Evolutionary conservation across 92 coral and sea anemone species (phyloP).

Genomic region (Palythoa caribaeorum): DNA sequence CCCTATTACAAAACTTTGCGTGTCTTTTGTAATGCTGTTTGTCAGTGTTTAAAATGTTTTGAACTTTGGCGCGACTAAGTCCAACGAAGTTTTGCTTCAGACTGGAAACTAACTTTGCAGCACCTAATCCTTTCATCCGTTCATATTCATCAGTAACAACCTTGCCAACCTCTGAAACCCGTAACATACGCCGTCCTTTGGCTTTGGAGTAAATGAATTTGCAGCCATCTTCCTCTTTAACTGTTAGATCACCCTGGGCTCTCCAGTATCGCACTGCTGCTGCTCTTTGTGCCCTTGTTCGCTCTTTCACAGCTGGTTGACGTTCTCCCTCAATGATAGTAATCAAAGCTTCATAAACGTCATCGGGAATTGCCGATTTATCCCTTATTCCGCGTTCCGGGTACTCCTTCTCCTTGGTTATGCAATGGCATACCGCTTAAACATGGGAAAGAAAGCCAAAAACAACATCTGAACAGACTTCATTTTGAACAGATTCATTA

Average conservation of each 20-base stretch:
- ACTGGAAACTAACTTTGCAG: neutral
- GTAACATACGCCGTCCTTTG: neutral
- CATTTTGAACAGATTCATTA: too few relatives aligned
- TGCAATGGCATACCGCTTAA: too few relatives aligned
- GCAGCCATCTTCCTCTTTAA: slow-evolving; percentile 39
- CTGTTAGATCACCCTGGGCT: neutral
- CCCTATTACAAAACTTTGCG: slow-evolving; percentile 32
- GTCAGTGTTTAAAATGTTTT: slow-evolving; percentile 15
- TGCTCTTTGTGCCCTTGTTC: neutral
- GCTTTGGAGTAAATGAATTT: slow-evolving; percentile 41
- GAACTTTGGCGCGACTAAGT: neutral
- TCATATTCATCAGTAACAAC: neutral
- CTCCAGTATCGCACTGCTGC: slow-evolving; percentile 8
- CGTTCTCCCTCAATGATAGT: neutral
- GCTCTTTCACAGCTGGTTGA: too few relatives aligned
- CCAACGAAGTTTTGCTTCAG: slow-evolving; percentile 14
- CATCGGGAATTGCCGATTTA: too few relatives aligned
- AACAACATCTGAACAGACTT: too few relatives aligned
- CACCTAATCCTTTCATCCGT: slow-evolving; percentile 39
- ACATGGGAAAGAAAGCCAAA: too few relatives aligned
- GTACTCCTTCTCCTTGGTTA: too few relatives aligned
- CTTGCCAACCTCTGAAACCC: neutral
- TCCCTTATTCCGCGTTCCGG: too few relatives aligned
- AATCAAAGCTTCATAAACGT: neutral
- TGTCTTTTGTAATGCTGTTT: slow-evolving; percentile 25